A percentile compares a stretch with the other conserved stretches of the same genome.
These are phyloP conservation scores for Eulithis testata DNA, from an alignment of 2,888 invertebrate species.

Conservation along the genomic window DNA sequence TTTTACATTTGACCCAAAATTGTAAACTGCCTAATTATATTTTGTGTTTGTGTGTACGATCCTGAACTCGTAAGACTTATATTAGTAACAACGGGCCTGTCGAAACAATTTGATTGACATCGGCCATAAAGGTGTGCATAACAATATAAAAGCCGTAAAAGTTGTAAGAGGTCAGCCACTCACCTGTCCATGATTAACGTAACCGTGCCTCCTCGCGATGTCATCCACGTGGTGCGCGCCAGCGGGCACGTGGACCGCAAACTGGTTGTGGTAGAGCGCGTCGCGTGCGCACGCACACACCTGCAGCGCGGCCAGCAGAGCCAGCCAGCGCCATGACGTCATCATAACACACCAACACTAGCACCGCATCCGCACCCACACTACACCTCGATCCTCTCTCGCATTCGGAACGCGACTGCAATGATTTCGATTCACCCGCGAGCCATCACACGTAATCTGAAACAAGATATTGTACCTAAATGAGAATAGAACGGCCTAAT, in stretches of 20 bases:
- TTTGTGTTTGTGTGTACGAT: too few species aligned
- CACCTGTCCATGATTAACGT: conserved; percentile 95
- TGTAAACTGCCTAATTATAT: too few species aligned
- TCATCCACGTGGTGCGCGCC: conserved; percentile 88
- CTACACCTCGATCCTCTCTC: conserved; percentile 46
- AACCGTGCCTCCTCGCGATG: conserved; percentile 94
- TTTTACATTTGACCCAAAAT: too few species aligned
- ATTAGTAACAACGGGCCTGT: too few species aligned
- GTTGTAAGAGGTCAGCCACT: conserved; percentile 54
- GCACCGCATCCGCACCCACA: conserved; percentile 61
- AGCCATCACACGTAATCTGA: conserved; percentile 63
- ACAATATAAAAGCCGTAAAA: background rate
- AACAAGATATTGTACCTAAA: conserved; percentile 48
- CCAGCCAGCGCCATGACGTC: conserved; percentile 75
- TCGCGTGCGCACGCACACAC: conserved; percentile 57
- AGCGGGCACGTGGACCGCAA: conserved; percentile 92
- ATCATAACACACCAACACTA: conserved; percentile 71
- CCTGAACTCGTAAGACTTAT: too few species aligned
- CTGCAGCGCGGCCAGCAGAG: conserved; percentile 60
- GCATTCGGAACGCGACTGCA: conserved; percentile 39
- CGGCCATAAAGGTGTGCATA: too few species aligned
- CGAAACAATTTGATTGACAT: too few species aligned
- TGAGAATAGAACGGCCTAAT: conserved; percentile 56
- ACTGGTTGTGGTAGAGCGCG: conserved; percentile 90
- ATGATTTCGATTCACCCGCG: conserved; percentile 22